Evolutionary conservation across 2,888 invertebrate genomes (phyloP), one percentile per base, ranked within the genome.

Genomic region (Cotesia congregata): DNA sequence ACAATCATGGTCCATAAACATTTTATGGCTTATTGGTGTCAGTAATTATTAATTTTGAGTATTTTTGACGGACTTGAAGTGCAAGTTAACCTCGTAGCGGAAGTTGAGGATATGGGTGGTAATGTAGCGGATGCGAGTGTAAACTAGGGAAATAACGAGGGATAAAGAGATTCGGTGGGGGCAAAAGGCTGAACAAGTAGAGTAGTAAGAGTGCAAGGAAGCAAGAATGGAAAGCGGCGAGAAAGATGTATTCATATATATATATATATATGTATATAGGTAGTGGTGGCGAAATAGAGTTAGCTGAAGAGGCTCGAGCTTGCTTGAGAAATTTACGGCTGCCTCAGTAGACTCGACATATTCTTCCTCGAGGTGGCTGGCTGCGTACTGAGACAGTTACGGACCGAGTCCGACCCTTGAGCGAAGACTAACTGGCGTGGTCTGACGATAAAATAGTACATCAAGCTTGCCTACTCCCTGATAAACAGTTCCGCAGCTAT

Each of bases 361-460:
- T 83, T 83, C 84, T 84, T 84, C 82, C 80, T 80, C 80, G 78
- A 81, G 83, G 81, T 82, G 81, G 83, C 77, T 84, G 85, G 50
- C 84, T 84, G 83, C 83, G 81, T 83, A 83, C 83, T 83, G 82
- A 85, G 85, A 85, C 85, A 83, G 83, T 85, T 85, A 85, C 84
- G 84, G 82, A 83, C 84, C 83, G 84, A 85, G 84, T 85, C 85
- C 85, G 82, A 83, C 85, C 85, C 82, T 83, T 83, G 82, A 84
- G 84, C 83, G 83, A 84, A 85, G 85, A 85, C 85, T 85, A 85
- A 85, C 85, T 84, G 84, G 83, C 83, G 83, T 83, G 80, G 83
- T 82, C 80, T 78, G 83, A 83, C 83, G 84, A 85, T 85, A 85
- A 85, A 85, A 85, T 82, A 83, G 82, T 83, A 82, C 83, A 85